Evolutionary conservation across 1,140 invertebrate species (phyloP).

Genomic region (Habropoda laboriosa): DNA sequence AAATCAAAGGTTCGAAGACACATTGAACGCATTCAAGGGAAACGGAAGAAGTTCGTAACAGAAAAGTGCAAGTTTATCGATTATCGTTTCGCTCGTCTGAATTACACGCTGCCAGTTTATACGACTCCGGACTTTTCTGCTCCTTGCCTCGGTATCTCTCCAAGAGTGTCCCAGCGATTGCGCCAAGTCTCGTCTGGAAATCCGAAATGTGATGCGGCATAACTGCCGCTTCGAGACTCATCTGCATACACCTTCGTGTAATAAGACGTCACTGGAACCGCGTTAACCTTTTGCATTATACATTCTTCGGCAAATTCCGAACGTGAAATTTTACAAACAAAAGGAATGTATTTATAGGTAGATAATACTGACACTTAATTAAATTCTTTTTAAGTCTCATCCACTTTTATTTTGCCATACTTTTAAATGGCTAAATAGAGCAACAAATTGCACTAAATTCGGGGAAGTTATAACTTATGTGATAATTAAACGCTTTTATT

Average conservation of each 20-base stretch:
- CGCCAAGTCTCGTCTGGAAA: not conserved
- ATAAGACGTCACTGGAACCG: not conserved
- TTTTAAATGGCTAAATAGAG: too few relatives aligned
- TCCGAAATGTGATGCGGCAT: not conserved
- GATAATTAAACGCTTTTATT: too few relatives aligned
- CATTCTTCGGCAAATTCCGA: not conserved
- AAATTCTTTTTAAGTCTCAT: too few relatives aligned
- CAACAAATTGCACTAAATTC: too few relatives aligned
- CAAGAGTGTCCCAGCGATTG: not conserved
- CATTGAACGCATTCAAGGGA: conserved; percentile 9
- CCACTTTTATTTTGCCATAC: too few relatives aligned
- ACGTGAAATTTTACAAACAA: not conserved
- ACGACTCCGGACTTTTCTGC: not conserved
- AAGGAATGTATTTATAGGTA: too few relatives aligned
- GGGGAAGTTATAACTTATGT: too few relatives aligned
- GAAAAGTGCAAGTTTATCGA: conserved; percentile 7
- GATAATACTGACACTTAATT: too few relatives aligned
- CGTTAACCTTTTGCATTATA: conserved; percentile 1
- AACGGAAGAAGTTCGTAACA: conserved; percentile 11
- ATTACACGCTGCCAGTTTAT: not conserved
- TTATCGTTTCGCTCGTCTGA: not conserved
- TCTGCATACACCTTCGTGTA: not conserved
- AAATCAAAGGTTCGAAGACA: not conserved
- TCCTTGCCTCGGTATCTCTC: not conserved
- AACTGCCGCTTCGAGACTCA: not conserved